Evolutionary conservation across 2,797 vertebrate genomes (phyloP).

Genomic region (Anguilla obscura): DNA sequence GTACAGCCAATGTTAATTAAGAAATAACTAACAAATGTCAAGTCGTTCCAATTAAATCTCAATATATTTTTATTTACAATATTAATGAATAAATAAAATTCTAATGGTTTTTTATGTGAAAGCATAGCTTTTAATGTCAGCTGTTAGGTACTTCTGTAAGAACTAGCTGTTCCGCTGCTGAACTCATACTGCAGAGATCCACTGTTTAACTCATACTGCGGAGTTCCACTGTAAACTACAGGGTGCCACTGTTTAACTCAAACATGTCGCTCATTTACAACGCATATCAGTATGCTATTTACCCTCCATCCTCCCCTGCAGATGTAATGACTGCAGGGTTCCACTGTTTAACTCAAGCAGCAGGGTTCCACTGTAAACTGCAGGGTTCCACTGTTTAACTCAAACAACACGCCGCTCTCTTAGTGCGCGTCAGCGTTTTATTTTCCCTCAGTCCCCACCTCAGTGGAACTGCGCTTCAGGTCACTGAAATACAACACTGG

Average conservation of each 20-base stretch:
- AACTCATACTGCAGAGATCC: neutral
- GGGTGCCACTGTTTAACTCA: too few relatives aligned
- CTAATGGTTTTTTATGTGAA: neutral
- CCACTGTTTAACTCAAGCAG: neutral
- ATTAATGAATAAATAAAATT: neutral
- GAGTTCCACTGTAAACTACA: too few relatives aligned
- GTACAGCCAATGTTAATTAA: neutral
- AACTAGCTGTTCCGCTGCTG: neutral
- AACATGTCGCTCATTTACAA: too few relatives aligned
- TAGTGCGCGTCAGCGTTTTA: neutral
- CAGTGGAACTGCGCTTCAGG: neutral
- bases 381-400: neutral
- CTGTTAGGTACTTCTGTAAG: neutral
- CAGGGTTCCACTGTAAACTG: too few relatives aligned
- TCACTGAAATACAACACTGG: neutral
- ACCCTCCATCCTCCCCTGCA: neutral
- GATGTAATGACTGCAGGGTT: neutral
- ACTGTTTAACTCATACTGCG: too few relatives aligned
- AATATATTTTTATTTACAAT: neutral
- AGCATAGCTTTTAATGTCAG: neutral
- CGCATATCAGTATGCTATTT: too few relatives aligned
- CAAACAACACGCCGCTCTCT: neutral
- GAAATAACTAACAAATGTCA: neutral
- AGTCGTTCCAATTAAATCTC: neutral
- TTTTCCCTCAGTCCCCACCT: neutral